Evolutionary conservation across 2,888 invertebrate species (phyloP), one percentile per base, ranked within the genome.

Genomic region (Scelioninae gen. 2): DNA sequence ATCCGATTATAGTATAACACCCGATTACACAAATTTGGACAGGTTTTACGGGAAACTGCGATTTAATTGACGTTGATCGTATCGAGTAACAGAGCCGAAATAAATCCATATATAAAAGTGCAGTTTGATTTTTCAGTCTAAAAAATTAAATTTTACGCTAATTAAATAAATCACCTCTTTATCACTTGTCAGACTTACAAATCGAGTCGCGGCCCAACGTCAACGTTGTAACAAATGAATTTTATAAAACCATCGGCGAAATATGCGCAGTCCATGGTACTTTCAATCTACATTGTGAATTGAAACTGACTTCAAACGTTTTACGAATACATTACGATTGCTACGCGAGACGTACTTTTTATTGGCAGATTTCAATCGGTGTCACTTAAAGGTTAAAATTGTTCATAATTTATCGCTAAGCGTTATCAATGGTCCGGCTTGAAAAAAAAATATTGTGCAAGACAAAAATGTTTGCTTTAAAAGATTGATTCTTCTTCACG

Each of bases 291-390:
- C 11, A 9, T 10, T 25, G 39, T 52, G 61, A 68, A 73, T 63
- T 68, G 58, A 73, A 68, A 68, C 45, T 63, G 68, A 63, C 68
- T 68, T 68, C 64, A 57, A 68, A 73, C 64, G 63, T 68, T 73
- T 73, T 64, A 68, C 68, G 58, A 64, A 68, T 45, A 55, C 68
- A 68, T 73, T 73, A 73, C 68, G 68, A 57, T 63, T 64, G 57
- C 57, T 46, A 58, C 58, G 39, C 69, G 61, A 70, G 69, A 70
- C 61, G 55, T 52, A 60, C 58, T 64, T 69, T 69, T 69, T 73
- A 75, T 75, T 75, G 73, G 73, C 72, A 72, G 68, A 64, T 64
- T 72, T 75, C 69, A 72, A 75, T 75, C 57, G 72, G 53, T 46
- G 72, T 69, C 72, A 72, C 48, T 72, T 61, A 68, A 57, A 43